These are phyloP conservation scores for Macrobrachium nipponense DNA, from an alignment of 1,140 invertebrate species.

Conservation along the genomic window DNA sequence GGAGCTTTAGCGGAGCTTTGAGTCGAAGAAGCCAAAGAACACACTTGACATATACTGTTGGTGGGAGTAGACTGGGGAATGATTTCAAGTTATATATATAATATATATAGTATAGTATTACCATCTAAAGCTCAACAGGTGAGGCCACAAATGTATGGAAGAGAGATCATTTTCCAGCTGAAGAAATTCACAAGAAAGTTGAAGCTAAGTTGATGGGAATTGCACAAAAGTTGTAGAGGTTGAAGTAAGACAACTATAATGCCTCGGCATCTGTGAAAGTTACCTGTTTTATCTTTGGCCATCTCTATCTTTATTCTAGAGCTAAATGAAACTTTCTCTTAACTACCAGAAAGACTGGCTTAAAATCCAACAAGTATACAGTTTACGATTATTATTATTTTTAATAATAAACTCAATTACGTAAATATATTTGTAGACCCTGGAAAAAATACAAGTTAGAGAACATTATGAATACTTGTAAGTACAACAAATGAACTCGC, in stretches of 20 bases:
- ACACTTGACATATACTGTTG: neutral
- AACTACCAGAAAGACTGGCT: too few species aligned
- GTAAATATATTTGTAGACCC: too few species aligned
- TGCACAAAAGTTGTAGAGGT: conserved; percentile 26
- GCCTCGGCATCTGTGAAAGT: neutral
- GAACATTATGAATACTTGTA: too few species aligned
- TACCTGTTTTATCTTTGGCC: too few species aligned
- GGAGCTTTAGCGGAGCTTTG: conserved; percentile 38
- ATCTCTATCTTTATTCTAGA: too few species aligned
- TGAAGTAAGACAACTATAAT: neutral
- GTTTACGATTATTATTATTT: too few species aligned
- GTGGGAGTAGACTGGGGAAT: neutral
- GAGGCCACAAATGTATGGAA: conserved; percentile 48
- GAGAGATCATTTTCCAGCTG: conserved; percentile 46
- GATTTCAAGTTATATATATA: conserved; percentile 3
- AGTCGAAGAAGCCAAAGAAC: neutral
- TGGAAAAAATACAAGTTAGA: too few species aligned
- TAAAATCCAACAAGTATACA: too few species aligned
- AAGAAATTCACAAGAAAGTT: conserved; percentile 51
- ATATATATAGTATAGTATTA: too few species aligned
- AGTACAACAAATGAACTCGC: too few species aligned
- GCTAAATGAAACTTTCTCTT: too few species aligned
- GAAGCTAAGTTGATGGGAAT: conserved; percentile 34
- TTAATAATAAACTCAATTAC: too few species aligned
- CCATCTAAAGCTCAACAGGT: conserved; percentile 43